phyloP scores from a whole-genome alignment of 2,797 vertebrate genomes.

The Characodon lateralis region DNA sequence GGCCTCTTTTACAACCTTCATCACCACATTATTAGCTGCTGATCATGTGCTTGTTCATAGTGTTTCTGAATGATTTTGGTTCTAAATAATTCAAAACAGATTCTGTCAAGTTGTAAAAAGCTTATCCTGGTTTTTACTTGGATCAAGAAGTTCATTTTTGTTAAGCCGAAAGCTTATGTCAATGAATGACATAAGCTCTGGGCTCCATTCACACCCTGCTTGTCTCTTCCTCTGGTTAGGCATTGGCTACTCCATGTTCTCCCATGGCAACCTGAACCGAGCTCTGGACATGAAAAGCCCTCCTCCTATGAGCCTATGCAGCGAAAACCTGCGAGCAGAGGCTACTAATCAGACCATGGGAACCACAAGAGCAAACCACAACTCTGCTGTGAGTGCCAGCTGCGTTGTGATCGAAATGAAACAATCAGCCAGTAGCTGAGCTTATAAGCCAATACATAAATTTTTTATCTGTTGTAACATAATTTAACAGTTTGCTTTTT shows the following conservation, averaged over 20 bases:
- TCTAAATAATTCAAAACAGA: not conserved
- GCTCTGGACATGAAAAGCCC: conserved; percentile 86
- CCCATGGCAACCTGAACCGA: conserved; percentile 81
- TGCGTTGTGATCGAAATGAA: not conserved
- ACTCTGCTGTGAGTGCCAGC: conserved; percentile 76
- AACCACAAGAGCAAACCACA: conserved; percentile 68
- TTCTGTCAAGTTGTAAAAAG: not conserved
- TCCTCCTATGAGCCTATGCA: conserved; percentile 80
- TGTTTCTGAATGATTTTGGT: not conserved
- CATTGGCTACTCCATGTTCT: conserved; percentile 86
- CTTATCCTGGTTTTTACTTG: not conserved
- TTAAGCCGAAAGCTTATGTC: conserved; percentile 15
- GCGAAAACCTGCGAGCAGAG: conserved; percentile 80
- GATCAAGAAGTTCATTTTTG: conserved; percentile 61
- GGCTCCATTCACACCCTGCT: conserved; percentile 77
- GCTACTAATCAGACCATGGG: conserved; percentile 64
- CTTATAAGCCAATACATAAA: not conserved
- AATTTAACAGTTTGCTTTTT: conserved; percentile 18
- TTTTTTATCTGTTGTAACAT: not conserved
- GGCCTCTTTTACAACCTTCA: conserved; percentile 3
- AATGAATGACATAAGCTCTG: not conserved
- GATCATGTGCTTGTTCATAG: accelerated
- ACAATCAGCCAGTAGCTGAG: not conserved
- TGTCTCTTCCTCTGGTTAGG: conserved; percentile 72
- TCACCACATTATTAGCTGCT: conserved; percentile 20